Conservation (phyloP, 2,888 invertebrate genomes). For the Siphlonurus alternatus region DNA sequence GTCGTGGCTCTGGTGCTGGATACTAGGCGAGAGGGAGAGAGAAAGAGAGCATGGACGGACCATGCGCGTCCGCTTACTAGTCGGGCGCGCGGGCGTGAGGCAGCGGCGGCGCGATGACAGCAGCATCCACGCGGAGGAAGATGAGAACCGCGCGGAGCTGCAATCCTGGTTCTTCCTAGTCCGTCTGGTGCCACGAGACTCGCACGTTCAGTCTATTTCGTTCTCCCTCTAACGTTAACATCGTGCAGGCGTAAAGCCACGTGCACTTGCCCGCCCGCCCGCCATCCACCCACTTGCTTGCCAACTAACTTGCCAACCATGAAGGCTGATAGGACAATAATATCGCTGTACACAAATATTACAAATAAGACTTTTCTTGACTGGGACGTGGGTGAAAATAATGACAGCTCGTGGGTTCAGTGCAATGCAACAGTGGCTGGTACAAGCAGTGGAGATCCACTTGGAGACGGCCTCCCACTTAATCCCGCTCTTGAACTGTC, state of each 20-base stretch:
- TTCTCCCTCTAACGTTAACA: too few relatives aligned
- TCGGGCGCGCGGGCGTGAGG: not conserved
- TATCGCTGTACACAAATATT: too few relatives aligned
- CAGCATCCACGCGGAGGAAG: not conserved
- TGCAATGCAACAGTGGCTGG: too few relatives aligned
- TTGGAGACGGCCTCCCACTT: too few relatives aligned
- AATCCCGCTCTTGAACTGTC: constrained; percentile 9
- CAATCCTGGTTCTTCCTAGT: not conserved
- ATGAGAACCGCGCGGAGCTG: too few relatives aligned
- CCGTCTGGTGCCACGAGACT: not conserved
- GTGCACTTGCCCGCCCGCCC: not conserved
- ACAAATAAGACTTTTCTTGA: not conserved
- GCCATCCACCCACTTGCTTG: not conserved
- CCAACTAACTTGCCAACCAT: not conserved
- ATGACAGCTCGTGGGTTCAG: not conserved
- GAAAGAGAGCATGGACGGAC: not conserved
- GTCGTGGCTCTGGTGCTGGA: too few relatives aligned
- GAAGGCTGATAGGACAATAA: too few relatives aligned
- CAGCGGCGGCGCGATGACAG: not conserved
- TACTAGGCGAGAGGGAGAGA: not conserved
- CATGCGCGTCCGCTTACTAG: not conserved
- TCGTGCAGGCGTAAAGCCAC: too few relatives aligned
- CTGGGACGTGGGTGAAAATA: not conserved
- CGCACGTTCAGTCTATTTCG: too few relatives aligned
- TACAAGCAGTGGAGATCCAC: too few relatives aligned